Percentiles rank a stretch among this genome's conserved stretches.
Conservation (phyloP, 2,888 invertebrate genomes). For the Phyllotreta cruciferae region DNA sequence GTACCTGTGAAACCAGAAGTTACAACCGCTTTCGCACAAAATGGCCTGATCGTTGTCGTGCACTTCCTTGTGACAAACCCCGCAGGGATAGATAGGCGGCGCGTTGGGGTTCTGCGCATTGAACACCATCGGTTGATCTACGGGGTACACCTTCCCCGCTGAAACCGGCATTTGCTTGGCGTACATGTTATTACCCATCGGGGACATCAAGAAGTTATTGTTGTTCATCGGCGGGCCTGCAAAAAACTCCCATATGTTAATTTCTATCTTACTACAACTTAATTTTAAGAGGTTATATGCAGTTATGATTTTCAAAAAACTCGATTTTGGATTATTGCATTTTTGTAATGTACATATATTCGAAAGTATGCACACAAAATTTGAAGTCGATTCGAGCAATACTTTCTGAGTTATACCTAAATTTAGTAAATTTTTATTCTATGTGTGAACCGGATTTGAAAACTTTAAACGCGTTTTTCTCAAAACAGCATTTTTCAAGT, state of each 20-base stretch:
- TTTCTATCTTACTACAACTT: too few relatives aligned
- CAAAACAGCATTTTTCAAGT: too few relatives aligned
- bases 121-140: conserved; percentile 96
- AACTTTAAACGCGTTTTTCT: too few relatives aligned
- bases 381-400: too few relatives aligned
- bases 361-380: too few relatives aligned
- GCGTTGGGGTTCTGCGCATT: conserved; percentile 98
- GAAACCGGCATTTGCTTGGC: conserved; percentile 92
- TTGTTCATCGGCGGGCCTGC: conserved; percentile 60
- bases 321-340: too few relatives aligned
- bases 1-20: conserved; percentile 98
- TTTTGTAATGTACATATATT: too few relatives aligned
- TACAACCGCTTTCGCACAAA: conserved; percentile 96
- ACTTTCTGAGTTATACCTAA: too few relatives aligned
- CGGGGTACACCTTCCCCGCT: conserved; percentile 92
- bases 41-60: conserved; percentile 99
- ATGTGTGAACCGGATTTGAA: too few relatives aligned
- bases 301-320: too few relatives aligned
- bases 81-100: conserved; percentile 97
- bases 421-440: too few relatives aligned
- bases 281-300: too few relatives aligned
- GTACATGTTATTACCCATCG: conserved; percentile 64
- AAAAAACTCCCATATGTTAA: conserved; percentile 17
- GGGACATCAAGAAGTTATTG: conserved; percentile 60
- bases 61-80: conserved; percentile 96